These are phyloP conservation scores for Sinocyclocheilus anshuiensis DNA, from an alignment of 2,113 vertebrate species.

Conservation along the genomic window DNA sequence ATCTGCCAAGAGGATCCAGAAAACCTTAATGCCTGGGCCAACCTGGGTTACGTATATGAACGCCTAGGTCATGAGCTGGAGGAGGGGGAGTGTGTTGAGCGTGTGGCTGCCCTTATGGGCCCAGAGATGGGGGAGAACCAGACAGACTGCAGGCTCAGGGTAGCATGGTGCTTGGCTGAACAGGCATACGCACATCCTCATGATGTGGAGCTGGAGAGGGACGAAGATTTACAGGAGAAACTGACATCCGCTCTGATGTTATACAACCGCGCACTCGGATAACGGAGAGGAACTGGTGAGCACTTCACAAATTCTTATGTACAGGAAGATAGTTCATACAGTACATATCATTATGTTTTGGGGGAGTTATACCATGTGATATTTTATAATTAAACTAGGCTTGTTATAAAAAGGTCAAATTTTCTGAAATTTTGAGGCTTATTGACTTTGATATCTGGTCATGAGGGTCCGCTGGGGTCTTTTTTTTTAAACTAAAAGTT, in stretches of 20 bases:
- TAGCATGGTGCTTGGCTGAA: constrained; percentile 84
- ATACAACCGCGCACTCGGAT: constrained; percentile 81
- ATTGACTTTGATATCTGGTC: too few species aligned
- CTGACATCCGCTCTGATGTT: constrained; percentile 76
- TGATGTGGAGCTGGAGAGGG: constrained; percentile 81
- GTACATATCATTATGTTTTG: not conserved
- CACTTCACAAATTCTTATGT: not conserved
- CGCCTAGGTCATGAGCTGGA: constrained; percentile 78
- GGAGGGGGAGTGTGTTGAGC: constrained; percentile 77
- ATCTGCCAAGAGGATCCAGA: constrained; percentile 82
- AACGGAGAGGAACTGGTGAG: constrained; percentile 84
- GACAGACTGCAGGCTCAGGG: constrained; percentile 69
- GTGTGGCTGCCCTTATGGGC: constrained; percentile 81
- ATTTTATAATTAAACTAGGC: not conserved
- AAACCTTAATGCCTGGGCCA: constrained; percentile 90
- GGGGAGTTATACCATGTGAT: too few species aligned
- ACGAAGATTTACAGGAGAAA: constrained; percentile 75
- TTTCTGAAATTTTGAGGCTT: too few species aligned
- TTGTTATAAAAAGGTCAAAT: too few species aligned
- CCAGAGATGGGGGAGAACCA: constrained; percentile 62
- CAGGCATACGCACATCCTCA: constrained; percentile 85
- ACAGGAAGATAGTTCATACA: not conserved
- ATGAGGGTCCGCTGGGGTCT: too few species aligned
- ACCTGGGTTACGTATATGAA: constrained; percentile 84
- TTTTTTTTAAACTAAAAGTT: too few species aligned